Percentiles rank a stretch among this genome's conserved stretches.
phyloP scores from a whole-genome alignment of 53 echinoderm and acorn worm genomes.

The Antedon mediterranea region DNA sequence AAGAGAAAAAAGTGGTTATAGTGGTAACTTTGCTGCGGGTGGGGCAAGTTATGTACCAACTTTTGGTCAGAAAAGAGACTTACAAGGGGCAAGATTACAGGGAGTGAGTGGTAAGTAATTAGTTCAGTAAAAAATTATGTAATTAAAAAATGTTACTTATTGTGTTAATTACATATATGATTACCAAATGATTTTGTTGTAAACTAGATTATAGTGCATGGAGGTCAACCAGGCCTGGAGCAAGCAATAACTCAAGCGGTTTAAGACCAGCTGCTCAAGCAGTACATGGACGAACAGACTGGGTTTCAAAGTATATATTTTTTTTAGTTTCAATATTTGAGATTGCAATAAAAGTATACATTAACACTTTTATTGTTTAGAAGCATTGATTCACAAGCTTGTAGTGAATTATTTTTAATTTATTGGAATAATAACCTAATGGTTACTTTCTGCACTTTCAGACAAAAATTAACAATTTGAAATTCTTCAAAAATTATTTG shows the following conservation, averaged over 20 bases:
- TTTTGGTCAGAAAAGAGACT: constrained; percentile 49
- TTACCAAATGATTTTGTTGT: too few relatives aligned
- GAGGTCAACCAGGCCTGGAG: constrained; percentile 36
- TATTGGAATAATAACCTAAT: too few relatives aligned
- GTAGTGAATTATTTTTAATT: too few relatives aligned
- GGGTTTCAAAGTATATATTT: constrained; percentile 75
- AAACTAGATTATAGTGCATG: constrained; percentile 11
- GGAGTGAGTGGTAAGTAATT: constrained; percentile 19
- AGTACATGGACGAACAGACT: constrained; percentile 76
- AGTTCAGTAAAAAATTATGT: neutral
- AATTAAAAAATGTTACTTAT: neutral
- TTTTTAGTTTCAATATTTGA: too few relatives aligned
- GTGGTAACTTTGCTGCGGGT: neutral
- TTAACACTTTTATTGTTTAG: too few relatives aligned
- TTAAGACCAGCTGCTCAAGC: constrained; percentile 48
- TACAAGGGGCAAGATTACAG: constrained; percentile 10
- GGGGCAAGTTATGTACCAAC: constrained; percentile 59
- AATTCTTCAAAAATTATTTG: too few relatives aligned
- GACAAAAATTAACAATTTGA: too few relatives aligned
- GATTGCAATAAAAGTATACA: too few relatives aligned
- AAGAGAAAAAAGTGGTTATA: constrained; percentile 18
- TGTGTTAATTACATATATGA: too few relatives aligned
- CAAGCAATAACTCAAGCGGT: constrained; percentile 23
- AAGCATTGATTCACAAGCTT: too few relatives aligned
- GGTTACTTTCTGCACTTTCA: too few relatives aligned